phyloP scores from a whole-genome alignment of 1,140 invertebrate genomes.

The Camponotus vicinus region DNA sequence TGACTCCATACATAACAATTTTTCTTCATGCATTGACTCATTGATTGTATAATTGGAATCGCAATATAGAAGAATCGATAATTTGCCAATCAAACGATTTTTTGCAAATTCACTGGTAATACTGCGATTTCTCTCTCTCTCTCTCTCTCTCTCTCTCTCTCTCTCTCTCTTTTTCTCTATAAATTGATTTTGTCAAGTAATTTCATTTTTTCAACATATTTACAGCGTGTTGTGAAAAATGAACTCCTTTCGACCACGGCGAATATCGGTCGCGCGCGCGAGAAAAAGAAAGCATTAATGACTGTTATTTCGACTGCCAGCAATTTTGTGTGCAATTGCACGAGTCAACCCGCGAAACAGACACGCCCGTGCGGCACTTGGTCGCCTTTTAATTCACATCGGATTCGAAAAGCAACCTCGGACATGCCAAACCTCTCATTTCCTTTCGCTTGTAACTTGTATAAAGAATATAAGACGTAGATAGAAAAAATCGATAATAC shows the following conservation, averaged over 20 bases:
- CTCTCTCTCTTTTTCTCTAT: background rate
- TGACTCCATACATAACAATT: background rate
- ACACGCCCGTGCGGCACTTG: conserved; percentile 33
- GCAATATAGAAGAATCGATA: background rate
- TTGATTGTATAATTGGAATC: background rate
- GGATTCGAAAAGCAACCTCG: conserved; percentile 45
- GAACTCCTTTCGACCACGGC: background rate
- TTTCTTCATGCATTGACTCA: background rate
- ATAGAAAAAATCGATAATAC: background rate
- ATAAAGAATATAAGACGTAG: background rate
- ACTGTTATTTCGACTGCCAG: conserved; percentile 50
- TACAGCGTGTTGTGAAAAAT: conserved; percentile 4
- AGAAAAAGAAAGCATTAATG: conserved; percentile 48
- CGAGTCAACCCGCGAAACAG: conserved; percentile 38
- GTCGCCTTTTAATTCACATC: conserved; percentile 53
- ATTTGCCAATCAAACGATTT: background rate
- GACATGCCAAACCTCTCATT: background rate
- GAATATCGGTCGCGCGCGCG: conserved; percentile 36
- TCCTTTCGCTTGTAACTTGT: background rate
- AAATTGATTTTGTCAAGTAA: conserved; percentile 13
- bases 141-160: too few relatives aligned
- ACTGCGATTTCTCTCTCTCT: background rate
- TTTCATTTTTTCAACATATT: background rate
- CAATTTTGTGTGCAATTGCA: conserved; percentile 53
- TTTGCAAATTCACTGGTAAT: conserved; percentile 23